These are phyloP conservation scores for Copidosoma aretas DNA, from an alignment of 2,888 invertebrate genomes.

Conservation along the genomic window DNA sequence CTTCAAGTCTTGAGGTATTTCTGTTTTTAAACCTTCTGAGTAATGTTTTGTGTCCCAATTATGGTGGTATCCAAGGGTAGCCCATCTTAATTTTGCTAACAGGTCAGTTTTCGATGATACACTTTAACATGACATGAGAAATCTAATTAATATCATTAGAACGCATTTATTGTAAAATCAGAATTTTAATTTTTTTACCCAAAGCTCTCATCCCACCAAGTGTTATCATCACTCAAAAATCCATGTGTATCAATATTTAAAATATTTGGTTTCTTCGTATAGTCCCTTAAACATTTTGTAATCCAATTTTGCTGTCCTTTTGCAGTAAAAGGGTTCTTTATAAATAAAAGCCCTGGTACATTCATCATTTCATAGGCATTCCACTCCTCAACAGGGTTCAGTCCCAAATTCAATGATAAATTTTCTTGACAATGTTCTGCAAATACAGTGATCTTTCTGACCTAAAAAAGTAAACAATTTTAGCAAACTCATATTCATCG, in stretches of 20 bases:
- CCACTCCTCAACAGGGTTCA: conserved; percentile 68
- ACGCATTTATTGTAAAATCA: not conserved
- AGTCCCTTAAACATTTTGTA: conserved; percentile 76
- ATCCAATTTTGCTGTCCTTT: conserved; percentile 86
- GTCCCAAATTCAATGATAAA: conserved; percentile 56
- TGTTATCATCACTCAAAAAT: conserved; percentile 59
- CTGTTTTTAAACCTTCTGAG: conserved; percentile 70
- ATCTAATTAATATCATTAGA: conserved; percentile 12
- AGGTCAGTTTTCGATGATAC: conserved; percentile 48
- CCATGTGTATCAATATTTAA: conserved; percentile 71
- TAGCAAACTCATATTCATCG: not conserved
- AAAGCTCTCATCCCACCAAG: conserved; percentile 73
- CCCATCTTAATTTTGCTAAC: conserved; percentile 81
- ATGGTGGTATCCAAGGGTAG: conserved; percentile 96
- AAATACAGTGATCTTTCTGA: conserved; percentile 47
- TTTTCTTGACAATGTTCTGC: conserved; percentile 6
- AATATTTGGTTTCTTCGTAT: conserved; percentile 76
- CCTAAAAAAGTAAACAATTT: conserved; percentile 50
- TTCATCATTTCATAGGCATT: conserved; percentile 68
- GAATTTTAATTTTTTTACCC: conserved; percentile 51
- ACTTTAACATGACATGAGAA: conserved; percentile 39
- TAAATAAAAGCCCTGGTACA: conserved; percentile 79
- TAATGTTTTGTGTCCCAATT: conserved; percentile 96
- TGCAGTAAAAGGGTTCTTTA: conserved; percentile 82
- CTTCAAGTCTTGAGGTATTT: conserved; percentile 78